phyloP scores from a whole-genome alignment of 2,113 vertebrate genomes.

The Xenopus tropicalis region DNA sequence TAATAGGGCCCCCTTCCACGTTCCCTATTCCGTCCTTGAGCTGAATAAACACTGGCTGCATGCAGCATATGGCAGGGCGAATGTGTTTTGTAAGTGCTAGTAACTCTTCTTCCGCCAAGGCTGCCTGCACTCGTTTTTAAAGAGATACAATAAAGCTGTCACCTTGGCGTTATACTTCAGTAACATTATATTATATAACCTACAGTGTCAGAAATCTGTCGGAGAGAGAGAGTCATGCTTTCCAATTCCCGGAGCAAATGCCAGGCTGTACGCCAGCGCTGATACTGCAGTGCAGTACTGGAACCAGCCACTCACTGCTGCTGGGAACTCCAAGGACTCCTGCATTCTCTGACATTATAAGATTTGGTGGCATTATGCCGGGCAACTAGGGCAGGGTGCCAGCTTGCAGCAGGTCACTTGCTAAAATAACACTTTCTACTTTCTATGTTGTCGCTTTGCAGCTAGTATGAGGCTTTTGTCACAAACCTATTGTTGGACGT shows the following conservation, averaged over 20 bases:
- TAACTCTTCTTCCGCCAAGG: conserved; percentile 22
- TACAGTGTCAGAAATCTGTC: conserved; percentile 9
- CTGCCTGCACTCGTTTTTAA: conserved; percentile 11
- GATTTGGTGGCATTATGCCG: conserved; percentile 2
- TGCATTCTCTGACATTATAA: conserved; percentile 15
- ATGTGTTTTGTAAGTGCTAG: conserved; percentile 10
- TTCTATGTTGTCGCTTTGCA: too few species aligned
- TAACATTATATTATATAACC: conserved; percentile 20
- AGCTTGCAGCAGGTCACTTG: too few species aligned
- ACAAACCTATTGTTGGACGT: too few species aligned
- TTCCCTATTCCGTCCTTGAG: conserved; percentile 24
- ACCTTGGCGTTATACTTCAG: conserved; percentile 15
- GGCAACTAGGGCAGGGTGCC: not conserved
- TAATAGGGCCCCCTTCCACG: too few species aligned
- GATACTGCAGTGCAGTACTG: conserved; percentile 25
- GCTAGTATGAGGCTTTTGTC: too few species aligned
- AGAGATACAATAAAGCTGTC: conserved; percentile 35
- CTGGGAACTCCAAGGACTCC: not conserved
- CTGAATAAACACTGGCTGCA: not conserved
- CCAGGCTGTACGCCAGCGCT: conserved; percentile 25
- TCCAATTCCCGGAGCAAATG: conserved; percentile 11
- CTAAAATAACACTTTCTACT: conserved; percentile 4
- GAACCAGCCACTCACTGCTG: conserved; percentile 19
- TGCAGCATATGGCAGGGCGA: conserved; percentile 6
- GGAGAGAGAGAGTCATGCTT: not conserved